Conservation (phyloP, 2,797 vertebrate genomes). For the Sebastes hubbsi region DNA sequence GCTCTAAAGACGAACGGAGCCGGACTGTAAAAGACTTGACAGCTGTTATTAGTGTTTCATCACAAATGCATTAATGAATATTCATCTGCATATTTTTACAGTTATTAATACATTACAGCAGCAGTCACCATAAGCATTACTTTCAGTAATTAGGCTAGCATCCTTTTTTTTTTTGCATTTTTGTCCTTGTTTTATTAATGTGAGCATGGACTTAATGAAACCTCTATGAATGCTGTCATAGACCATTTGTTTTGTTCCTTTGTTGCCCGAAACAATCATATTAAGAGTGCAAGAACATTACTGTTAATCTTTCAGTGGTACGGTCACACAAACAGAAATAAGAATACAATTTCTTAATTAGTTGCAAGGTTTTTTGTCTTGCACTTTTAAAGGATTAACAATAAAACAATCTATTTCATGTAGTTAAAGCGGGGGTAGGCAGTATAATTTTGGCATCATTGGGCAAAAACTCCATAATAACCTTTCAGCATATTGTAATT, state of each 20-base stretch:
- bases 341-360: background rate
- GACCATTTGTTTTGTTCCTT: constrained; percentile 14
- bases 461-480: too few relatives aligned
- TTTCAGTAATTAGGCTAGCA: constrained; percentile 46
- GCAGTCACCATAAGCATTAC: constrained; percentile 19
- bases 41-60: constrained; percentile 53
- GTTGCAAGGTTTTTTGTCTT: background rate
- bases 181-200: constrained; percentile 31
- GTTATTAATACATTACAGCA: constrained; percentile 62
- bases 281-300: background rate
- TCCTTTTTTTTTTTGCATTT: background rate
- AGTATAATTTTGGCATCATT: too few relatives aligned
- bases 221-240: background rate
- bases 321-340: background rate
- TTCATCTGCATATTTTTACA: constrained; percentile 62
- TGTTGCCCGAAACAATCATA: background rate
- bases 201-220: constrained; percentile 7
- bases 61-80: constrained; percentile 57
- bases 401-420: background rate
- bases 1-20: constrained; percentile 29
- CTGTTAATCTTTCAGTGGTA: background rate
- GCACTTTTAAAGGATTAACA: background rate
- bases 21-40: constrained; percentile 24
- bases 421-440: background rate
- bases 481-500: too few relatives aligned